Percentiles rank a stretch among this genome's conserved stretches.
These are phyloP conservation scores for Lates japonicus DNA, from an alignment of 2,797 vertebrate genomes.

Conservation along the genomic window DNA sequence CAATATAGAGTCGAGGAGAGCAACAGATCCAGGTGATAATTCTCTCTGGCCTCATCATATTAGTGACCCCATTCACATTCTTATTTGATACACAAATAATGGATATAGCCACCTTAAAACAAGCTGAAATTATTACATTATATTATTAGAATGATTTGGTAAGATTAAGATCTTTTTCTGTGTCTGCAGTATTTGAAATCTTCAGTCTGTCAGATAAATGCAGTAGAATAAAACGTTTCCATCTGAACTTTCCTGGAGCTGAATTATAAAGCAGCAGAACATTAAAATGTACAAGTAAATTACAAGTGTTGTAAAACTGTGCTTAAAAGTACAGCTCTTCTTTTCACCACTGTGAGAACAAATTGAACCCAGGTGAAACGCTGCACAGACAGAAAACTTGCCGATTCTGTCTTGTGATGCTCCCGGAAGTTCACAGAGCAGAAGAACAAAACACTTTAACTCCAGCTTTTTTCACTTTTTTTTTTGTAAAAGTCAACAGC, in stretches of 20 bases:
- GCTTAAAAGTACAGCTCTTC: neutral
- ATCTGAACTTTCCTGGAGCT: neutral
- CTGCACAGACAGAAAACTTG: neutral
- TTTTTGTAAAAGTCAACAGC: neutral
- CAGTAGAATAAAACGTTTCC: neutral
- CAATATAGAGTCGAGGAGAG: too few relatives aligned
- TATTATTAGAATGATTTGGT: neutral
- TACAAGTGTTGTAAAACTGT: neutral
- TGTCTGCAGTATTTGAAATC: neutral
- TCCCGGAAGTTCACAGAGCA: neutral
- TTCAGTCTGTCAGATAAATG: too few relatives aligned
- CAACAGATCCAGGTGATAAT: too few relatives aligned
- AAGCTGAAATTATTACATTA: too few relatives aligned
- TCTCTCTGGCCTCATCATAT: too few relatives aligned
- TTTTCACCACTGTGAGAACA: neutral
- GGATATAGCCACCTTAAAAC: too few relatives aligned
- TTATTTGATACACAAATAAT: too few relatives aligned
- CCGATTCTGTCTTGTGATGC: neutral
- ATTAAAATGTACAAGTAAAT: neutral
- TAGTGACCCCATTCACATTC: too few relatives aligned
- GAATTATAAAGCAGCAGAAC: neutral
- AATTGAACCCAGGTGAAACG: neutral
- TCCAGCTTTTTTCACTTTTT: neutral
- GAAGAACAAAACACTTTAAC: too few relatives aligned
- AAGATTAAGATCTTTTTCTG: neutral